Evolutionary conservation across 2,888 invertebrate genomes (phyloP), one percentile per base, ranked within the genome.

Genomic region (Theodoxus fluviatilis): DNA sequence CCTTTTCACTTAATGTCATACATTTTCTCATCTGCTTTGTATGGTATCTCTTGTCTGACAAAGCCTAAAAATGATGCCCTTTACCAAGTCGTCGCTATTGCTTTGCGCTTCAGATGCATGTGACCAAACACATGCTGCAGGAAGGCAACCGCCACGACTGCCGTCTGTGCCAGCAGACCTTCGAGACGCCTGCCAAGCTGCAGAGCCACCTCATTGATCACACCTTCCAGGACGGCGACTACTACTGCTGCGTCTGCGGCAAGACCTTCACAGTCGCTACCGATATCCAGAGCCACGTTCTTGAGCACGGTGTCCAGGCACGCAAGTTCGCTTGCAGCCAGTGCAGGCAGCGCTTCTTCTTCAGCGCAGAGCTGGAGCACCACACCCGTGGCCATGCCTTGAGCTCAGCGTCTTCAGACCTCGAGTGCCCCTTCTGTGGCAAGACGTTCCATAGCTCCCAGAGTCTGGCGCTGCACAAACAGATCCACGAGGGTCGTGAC

Each of bases 201-300:
- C 96, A 95, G 86, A 91, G 92, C 72, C 96, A 96, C 84, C 89
- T 96, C 71, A 95, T 96, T 73, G 95, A 96, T 81, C 96, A 97
- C 86, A 95, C 94, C 0, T 96, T 95, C 83, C 93, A 93, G 35
- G 94, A 94, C 3, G 94, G 93, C 80, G 91, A 91, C 43, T 94
- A 93, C 84, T 92, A 92, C 3, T 96, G 96, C 86, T 94, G 94
- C 86, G 90, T 96, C 75, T 97, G 96, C 87, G 93, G 93, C 9
- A 91, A 94, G 0, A 92, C 94, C 0, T 96, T 95, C 86, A 94
- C 94, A 0, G 92, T 92, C n/a, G 92, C 95, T 0, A 90, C 91
- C 0, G 93, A 93, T 0, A 89, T 96, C 6, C 93, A 95, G 83
- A 91, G 91, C 67, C 96, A 96, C 87, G 92, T 95, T 86, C 89